Base-by-base conservation (phyloP, 30 jellyfish, hydroid and myxozoan species). In the Cassiopea andromeda region DNA sequence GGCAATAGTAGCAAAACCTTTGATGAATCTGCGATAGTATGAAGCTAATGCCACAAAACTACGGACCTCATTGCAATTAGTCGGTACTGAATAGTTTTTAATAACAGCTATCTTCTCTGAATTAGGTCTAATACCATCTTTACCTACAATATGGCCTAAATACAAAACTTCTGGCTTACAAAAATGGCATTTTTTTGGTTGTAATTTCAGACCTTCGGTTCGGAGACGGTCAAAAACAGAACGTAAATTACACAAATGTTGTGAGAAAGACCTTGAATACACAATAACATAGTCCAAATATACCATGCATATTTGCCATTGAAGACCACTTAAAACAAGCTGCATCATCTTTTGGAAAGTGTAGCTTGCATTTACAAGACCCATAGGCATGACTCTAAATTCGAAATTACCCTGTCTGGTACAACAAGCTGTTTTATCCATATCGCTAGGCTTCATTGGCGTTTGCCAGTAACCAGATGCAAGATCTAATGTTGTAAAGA, bases 381-480 rank as follows among this genome's bases (percentile, higher is more conserved):
- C 94, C 83, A 78, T 13, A 8, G 93, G 76, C 93, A 77, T 87
- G 1, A 87, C 94, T 7, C 60, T 1, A 47, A 77, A 54, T 44
- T 87, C 92, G 77, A 75, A 87, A 44, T 64, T 61, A 9, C 84
- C 94, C 46, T 44, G 54, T 17, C 92, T 19, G 5, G 94, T 75
- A 14, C 77, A 46, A 50, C 48, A 80, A 14, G 93, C 89, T n/a
- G 96, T 79, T 80, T 78, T 61, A 38, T 66, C 88, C 79, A 66
- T 79, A 50, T 78, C 92, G 17, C 61, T 71, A 5, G 79, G 9
- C 7, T 27, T 61, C 92, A 87, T 66, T 2, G 84, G 86, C 13
- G 78, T 78, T 78, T 78, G 94, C 94, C 92, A 89, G 61, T 82
- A 81, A 8, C 97, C 97, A 60, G 88, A 73, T 14, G 93, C 93